Conservation (phyloP, 2,888 invertebrate species). For the Ephialtes manifestator region DNA sequence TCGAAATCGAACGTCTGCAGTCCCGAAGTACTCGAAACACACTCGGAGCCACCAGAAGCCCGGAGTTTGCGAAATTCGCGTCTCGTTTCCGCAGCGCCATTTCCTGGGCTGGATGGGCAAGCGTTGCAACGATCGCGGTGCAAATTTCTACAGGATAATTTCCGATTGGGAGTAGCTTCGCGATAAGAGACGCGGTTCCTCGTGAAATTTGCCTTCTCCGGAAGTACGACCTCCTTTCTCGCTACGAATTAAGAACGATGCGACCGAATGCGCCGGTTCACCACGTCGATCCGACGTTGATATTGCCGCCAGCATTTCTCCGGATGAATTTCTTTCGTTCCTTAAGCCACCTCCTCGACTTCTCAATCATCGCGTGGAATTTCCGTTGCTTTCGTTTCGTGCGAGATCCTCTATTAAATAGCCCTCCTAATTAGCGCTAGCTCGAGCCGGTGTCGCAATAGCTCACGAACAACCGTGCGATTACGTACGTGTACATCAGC, state of each 20-base stretch:
- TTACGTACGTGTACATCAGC: slow-evolving; percentile 4
- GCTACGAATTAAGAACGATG: not conserved
- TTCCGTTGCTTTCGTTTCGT: slow-evolving; percentile 67
- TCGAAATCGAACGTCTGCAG: slow-evolving; percentile 23
- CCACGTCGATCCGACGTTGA: slow-evolving; percentile 3
- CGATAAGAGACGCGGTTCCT: slow-evolving; percentile 29
- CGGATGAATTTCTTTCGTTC: slow-evolving; percentile 25
- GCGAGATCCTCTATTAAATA: slow-evolving; percentile 60
- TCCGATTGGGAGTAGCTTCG: slow-evolving; percentile 4
- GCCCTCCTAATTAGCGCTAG: slow-evolving; percentile 58
- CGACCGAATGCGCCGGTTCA: not conserved
- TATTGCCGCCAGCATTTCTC: slow-evolving; percentile 18
- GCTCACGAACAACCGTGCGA: slow-evolving; percentile 1
- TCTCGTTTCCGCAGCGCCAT: slow-evolving; percentile 43
- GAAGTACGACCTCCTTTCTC: slow-evolving; percentile 33
- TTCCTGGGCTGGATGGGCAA: slow-evolving; percentile 12
- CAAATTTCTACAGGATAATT: slow-evolving; percentile 24
- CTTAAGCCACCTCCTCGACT: not conserved
- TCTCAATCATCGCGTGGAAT: slow-evolving; percentile 56
- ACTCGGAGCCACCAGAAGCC: not conserved
- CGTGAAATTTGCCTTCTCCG: slow-evolving; percentile 44
- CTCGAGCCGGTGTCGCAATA: slow-evolving; percentile 55
- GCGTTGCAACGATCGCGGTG: slow-evolving; percentile 10
- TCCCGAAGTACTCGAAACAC: not conserved
- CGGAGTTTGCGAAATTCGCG: slow-evolving; percentile 58